Evolutionary conservation across 1,140 invertebrate species (phyloP).

Genomic region (Bombus waltoni): DNA sequence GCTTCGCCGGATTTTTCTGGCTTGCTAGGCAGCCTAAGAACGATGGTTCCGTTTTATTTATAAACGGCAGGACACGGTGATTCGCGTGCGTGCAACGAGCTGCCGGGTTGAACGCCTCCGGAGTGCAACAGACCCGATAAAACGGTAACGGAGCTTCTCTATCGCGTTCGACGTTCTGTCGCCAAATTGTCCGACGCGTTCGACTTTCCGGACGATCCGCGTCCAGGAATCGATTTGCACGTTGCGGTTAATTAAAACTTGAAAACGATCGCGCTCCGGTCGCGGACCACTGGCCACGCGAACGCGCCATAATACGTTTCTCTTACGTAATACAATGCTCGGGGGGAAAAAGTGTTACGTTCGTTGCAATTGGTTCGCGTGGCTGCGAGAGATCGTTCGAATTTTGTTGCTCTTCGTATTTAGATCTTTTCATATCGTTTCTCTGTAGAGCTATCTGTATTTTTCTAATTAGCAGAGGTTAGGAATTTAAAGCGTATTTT

Average conservation of each 20-base stretch:
- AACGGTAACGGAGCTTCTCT: background rate
- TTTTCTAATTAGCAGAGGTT: too few relatives aligned
- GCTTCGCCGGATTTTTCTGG: slow-evolving; percentile 11
- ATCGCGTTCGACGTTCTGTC: background rate
- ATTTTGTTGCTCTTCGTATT: too few relatives aligned
- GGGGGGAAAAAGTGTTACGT: too few relatives aligned
- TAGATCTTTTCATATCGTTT: too few relatives aligned
- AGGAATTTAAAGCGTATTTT: too few relatives aligned
- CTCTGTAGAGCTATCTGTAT: too few relatives aligned
- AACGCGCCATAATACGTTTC: background rate
- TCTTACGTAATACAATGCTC: too few relatives aligned
- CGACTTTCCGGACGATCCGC: background rate
- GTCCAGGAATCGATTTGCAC: background rate
- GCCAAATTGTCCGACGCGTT: background rate
- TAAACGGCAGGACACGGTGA: slow-evolving; percentile 27
- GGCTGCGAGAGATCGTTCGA: too few relatives aligned
- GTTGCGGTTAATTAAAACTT: background rate
- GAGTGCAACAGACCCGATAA: slow-evolving; percentile 30
- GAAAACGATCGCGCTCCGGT: background rate
- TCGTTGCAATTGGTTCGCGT: too few relatives aligned
- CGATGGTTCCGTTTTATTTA: slow-evolving; percentile 30
- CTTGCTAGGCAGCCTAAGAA: slow-evolving; percentile 26
- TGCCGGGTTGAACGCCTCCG: slow-evolving; percentile 33
- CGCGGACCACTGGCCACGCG: too few relatives aligned
- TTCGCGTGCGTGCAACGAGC: slow-evolving; percentile 29